Evolutionary conservation across 2,888 invertebrate species (phyloP), one percentile per base, ranked within the genome.

Genomic region (Lithophane leautieri): DNA sequence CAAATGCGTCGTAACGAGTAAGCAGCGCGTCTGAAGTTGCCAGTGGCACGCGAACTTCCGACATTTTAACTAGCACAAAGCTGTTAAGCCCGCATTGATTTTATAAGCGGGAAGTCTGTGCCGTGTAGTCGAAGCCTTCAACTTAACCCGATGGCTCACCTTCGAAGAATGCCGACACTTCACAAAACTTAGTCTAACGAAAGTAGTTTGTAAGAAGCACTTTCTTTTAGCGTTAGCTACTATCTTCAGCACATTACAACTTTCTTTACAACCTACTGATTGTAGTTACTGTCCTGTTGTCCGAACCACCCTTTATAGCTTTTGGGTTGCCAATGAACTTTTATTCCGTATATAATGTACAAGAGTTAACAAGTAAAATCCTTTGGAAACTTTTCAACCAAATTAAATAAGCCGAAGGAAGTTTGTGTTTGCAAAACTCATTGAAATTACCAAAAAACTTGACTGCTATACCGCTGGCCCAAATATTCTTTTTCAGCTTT

Each of bases 61-160:
- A 90, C 90, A 81, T 89, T 92, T 92, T 92, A 93, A 93, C 93
- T 91, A 91, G 91, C 90, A 88, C 92, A 91, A 93, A 93, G 91
- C 92, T 88, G 92, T 93, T 93, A 90, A 91, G 90, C 89, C 89
- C 87, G 90, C 93, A 92, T 93, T 93, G 94, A 93, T 94, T 94
- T 93, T 93, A 91, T 93, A 93, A 92, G 90, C 86, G 89, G 89
- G 86, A 86, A 88, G 72, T 80, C 75, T 70, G 72, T 76, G 87
- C 82, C 84, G 84, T 84, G 87, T 83, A 88, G 84, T 85, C 86
- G 82, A 89, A 90, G 86, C 83, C 86, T 90, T 90, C 86, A 90
- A 90, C 90, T 91, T 88, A 90, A 89, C 86, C 82, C 83, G 82
- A 87, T 85, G 88, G 87, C 88, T 91, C 89, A 89, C 90, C 91